phyloP scores from a whole-genome alignment of 2,888 invertebrate species.

The Polyploca ridens region DNA sequence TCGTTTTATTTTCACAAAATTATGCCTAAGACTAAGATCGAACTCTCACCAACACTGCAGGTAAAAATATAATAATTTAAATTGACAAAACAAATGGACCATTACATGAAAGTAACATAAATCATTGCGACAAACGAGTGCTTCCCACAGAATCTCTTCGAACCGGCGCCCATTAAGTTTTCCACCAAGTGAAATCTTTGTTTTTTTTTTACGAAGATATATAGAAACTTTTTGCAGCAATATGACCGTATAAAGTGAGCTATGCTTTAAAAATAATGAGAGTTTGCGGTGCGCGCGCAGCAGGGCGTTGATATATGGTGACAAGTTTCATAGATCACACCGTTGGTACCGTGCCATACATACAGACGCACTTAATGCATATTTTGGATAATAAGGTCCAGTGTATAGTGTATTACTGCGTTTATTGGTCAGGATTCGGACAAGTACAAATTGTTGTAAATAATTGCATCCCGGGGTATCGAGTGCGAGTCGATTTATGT shows the following conservation, averaged over 20 bases:
- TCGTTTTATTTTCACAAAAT: too few relatives aligned
- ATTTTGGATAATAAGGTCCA: slow-evolving; percentile 44
- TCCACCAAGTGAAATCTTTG: slow-evolving; percentile 32
- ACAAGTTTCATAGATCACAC: slow-evolving; percentile 62
- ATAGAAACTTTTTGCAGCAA: slow-evolving; percentile 59
- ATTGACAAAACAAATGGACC: neutral
- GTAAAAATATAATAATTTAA: neutral
- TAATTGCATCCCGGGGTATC: neutral
- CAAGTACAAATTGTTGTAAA: slow-evolving; percentile 4
- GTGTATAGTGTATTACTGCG: slow-evolving; percentile 29
- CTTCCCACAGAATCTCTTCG: slow-evolving; percentile 26
- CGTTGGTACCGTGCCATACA: slow-evolving; percentile 46
- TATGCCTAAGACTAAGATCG: too few relatives aligned
- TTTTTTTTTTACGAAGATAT: slow-evolving; percentile 23
- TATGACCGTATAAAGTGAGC: slow-evolving; percentile 60
- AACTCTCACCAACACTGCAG: neutral
- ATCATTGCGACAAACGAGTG: slow-evolving; percentile 31
- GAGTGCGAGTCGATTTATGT: neutral
- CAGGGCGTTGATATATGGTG: slow-evolving; percentile 57
- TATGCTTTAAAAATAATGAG: slow-evolving; percentile 70
- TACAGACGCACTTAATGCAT: slow-evolving; percentile 27
- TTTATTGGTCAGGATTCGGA: neutral
- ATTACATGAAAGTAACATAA: slow-evolving; percentile 23
- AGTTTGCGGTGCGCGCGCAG: slow-evolving; percentile 49
- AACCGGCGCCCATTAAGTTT: slow-evolving; percentile 30